phyloP scores from a whole-genome alignment of 2,888 invertebrate genomes.

The Sclerodermus sp. region DNA sequence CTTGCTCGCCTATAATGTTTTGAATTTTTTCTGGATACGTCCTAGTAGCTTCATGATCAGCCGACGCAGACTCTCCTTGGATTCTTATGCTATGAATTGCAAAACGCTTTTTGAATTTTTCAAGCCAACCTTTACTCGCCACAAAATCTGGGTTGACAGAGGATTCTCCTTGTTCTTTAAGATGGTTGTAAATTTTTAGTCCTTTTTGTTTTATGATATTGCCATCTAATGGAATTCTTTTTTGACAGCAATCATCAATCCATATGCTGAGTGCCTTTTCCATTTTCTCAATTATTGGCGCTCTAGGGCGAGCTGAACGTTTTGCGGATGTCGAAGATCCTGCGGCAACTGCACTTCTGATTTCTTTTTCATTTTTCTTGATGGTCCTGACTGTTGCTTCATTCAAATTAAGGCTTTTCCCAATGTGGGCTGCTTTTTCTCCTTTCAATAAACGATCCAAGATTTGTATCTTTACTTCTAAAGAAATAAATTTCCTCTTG shows the following conservation, averaged over 20 bases:
- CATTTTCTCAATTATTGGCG: not conserved
- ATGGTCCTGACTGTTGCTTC: slow-evolving; percentile 1
- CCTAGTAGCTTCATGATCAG: slow-evolving; percentile 8
- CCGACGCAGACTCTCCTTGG: slow-evolving; percentile 13
- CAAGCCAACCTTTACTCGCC: slow-evolving; percentile 16
- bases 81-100: slow-evolving; percentile 10
- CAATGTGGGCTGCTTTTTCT: not conserved
- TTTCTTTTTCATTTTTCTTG: slow-evolving; percentile 3
- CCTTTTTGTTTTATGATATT: slow-evolving; percentile 1
- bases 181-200: not conserved
- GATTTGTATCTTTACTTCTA: slow-evolving; percentile 1
- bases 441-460: not conserved
- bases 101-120: slow-evolving; percentile 8
- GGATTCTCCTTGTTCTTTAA: not conserved
- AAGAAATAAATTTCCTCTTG: slow-evolving; percentile 2
- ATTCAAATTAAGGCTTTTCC: not conserved
- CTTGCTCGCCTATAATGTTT: slow-evolving; percentile 15
- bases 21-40: slow-evolving; percentile 7
- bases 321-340: not conserved
- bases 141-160: slow-evolving; percentile 5
- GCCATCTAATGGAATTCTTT: slow-evolving; percentile 1
- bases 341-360: slow-evolving; percentile 1
- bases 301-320: not conserved
- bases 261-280: not conserved
- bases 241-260: slow-evolving; percentile 2